phyloP scores from a whole-genome alignment of 2,797 vertebrate genomes.

The Megaceryle alcyon region DNA sequence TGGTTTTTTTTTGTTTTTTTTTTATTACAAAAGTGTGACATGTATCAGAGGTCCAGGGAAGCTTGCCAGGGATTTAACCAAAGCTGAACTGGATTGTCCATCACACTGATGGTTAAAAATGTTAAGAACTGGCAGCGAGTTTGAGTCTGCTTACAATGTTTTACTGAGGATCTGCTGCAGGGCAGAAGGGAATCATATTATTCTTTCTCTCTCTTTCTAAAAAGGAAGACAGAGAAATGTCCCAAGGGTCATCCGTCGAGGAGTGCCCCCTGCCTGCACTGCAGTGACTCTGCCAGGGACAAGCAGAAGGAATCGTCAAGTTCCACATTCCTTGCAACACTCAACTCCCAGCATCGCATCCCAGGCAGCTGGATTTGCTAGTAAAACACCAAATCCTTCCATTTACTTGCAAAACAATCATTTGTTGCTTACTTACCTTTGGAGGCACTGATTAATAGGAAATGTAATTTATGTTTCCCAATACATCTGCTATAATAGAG shows the following conservation, averaged over 20 bases:
- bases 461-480: not conserved
- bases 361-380: not conserved
- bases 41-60: not conserved
- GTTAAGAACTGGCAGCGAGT: too few species aligned
- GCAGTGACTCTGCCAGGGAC: not conserved
- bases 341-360: not conserved
- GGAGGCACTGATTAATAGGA: not conserved
- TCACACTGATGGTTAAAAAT: not conserved
- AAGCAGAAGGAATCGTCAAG: too few species aligned
- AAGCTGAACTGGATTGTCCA: not conserved
- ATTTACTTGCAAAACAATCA: not conserved
- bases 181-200: not conserved
- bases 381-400: not conserved
- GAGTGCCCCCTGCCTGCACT: not conserved
- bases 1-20: too few species aligned
- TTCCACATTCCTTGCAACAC: too few species aligned
- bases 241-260: rapidly evolving
- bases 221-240: not conserved
- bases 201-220: not conserved
- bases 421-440: not conserved
- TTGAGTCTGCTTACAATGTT: not conserved
- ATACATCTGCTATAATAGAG: not conserved
- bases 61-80: not conserved
- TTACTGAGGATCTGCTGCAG: not conserved
- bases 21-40: not conserved